Evolutionary conservation across 2,888 invertebrate species (phyloP), one percentile per base, ranked within the genome.

Genomic region (Lacanobia oleracea): DNA sequence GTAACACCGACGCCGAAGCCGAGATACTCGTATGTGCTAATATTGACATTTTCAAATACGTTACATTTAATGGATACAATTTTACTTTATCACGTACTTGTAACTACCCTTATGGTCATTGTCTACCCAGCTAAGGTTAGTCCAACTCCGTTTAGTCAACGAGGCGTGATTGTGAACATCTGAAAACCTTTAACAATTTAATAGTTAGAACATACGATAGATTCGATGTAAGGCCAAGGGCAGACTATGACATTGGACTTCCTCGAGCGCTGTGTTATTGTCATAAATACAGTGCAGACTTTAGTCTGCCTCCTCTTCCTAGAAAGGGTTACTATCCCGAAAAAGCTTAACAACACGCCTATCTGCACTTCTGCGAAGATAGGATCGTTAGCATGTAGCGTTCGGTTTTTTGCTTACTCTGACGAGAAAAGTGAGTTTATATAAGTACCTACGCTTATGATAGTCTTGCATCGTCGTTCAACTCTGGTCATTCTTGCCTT

Each of bases 1-100:
- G 33, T 50, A 43, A 48, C 63, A 61, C 59, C 23, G 27, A 40
- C 48, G 18, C 43, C 33, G 37, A 33, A 2, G 48, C 43, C 21
- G 70, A 79, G 56, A 69, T 59, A 65, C 61, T n/a, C n/a, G n/a
- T n/a, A n/a, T n/a, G 57, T 45, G 59, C 60, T 66, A 76, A 71
- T 80, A 71, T 80, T 76, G 64, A 50, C 59, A 59, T 71, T 71
- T 64, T 65, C 21, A 27, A 75, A 57, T 50, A 65, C 51, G 9
- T 61, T 65, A 62, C 12, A 12, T 67, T 45, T 14, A 66, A 63
- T 53, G 57, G 43, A 48, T 73, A 57, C n/a, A 37, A 63, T 79
- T 62, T 43, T 45, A 48, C n/a, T 45, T 27, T 18, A 21, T 12
- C 33, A 43, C 21, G 2, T 40, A 16, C 37, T 0, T 33, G n/a